phyloP scores from a whole-genome alignment of 35 echinoderm and acorn worm genomes.

The Anneissia japonica region DNA sequence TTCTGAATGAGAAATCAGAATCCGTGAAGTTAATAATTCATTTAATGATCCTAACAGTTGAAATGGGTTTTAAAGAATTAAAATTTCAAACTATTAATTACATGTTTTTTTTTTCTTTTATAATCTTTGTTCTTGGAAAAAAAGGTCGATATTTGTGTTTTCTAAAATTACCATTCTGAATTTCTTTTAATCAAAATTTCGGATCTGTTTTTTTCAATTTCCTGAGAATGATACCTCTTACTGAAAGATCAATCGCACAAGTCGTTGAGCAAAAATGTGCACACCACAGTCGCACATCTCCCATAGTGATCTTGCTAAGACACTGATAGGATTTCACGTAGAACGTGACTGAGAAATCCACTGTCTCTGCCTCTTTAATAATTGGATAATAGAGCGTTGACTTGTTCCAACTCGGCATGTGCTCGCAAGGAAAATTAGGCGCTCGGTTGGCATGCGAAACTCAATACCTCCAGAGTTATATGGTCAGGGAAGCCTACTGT shows the following conservation, averaged over 20 bases:
- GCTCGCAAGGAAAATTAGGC: neutral
- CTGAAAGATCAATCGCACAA: neutral
- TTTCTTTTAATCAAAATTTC: too few species aligned
- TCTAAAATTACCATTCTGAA: too few species aligned
- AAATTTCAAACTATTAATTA: too few species aligned
- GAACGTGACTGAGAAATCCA: neutral
- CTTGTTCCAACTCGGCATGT: neutral
- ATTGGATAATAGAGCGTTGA: neutral
- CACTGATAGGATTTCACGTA: neutral
- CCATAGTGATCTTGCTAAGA: neutral
- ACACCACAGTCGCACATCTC: neutral
- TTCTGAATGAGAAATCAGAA: too few species aligned
- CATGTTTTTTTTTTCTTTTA: too few species aligned
- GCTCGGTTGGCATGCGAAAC: neutral
- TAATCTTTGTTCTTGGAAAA: too few species aligned
- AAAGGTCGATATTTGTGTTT: too few species aligned
- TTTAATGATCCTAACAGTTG: too few species aligned
- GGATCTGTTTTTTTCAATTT: neutral
- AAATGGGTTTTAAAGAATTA: too few species aligned
- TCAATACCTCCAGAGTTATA: neutral
- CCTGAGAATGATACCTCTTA: neutral
- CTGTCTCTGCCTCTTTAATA: neutral
- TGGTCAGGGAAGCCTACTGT: neutral
- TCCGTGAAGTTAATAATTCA: too few species aligned
- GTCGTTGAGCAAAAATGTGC: neutral